Base-by-base conservation (phyloP, 2,113 vertebrate genomes). In the Eulemur macaco region DNA sequence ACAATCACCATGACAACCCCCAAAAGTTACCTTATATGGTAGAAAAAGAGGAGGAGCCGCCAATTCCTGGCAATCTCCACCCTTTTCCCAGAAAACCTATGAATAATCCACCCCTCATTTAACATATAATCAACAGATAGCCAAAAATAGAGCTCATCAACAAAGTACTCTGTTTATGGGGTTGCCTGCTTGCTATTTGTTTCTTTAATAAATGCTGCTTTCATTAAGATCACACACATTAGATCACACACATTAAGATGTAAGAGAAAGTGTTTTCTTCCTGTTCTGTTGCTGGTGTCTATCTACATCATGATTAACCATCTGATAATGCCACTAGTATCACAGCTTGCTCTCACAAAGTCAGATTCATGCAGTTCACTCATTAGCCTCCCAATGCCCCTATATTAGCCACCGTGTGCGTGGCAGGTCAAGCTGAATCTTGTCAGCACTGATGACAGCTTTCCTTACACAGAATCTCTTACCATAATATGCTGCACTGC, bases 281-380 rank as follows among this genome's bases (percentile, higher is more conserved):
- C 29, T 81, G 94, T 89, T 95, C 68, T 78, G 87, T 54, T 68
- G 64, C 74, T 94, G 89, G 82, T 52, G 91, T 34, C 81, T 47
- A 94, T n/a, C 81, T 47, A 94, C 15, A 6, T 27, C 3, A 34
- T 5, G 34, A 92, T 82, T 94, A 97, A 92, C 23, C 82, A 95
- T 87, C 77, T 94, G 86, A 73, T 91, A 90, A 91, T 97, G 95
- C 68, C 78, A 39, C 84, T 20, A 80, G 94, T 63, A 68, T 34
- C 88, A 86, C 83, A 82, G 60, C 88, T 96, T 66, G 58, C 37
- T 90, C 93, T 96, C 77, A 93, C 14, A 68, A 7, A 92, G 10
- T 73, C 63, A 97, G 96, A 97, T 42, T 39, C 73, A 60, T 50
- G 77, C 10, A 56, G 76, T 82, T 91, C 69, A 25, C n/a, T 77